phyloP scores from a whole-genome alignment of 2,888 invertebrate genomes.

The Athrips mouffetella region DNA sequence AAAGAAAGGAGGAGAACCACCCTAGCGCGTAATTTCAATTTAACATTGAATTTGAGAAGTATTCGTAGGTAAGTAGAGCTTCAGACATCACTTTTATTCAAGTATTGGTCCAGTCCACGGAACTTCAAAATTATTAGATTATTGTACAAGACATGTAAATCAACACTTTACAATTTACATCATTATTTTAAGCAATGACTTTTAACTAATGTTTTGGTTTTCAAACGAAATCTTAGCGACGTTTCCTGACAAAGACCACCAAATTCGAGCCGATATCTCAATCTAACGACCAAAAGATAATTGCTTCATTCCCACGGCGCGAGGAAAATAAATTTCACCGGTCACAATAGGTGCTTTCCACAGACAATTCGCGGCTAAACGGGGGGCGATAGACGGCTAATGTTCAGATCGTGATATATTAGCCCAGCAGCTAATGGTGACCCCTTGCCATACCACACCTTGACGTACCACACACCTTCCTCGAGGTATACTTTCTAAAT shows the following conservation, averaged over 20 bases:
- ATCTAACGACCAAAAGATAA: conserved; percentile 50
- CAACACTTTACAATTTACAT: too few relatives aligned
- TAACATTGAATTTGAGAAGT: conserved; percentile 76
- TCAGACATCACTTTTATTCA: conserved; percentile 65
- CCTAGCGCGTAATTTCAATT: conserved; percentile 76
- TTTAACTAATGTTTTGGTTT: neutral
- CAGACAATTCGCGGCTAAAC: conserved; percentile 59
- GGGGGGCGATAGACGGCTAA: conserved; percentile 59
- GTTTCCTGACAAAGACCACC: conserved; percentile 41
- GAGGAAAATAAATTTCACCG: conserved; percentile 62
- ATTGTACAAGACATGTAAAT: neutral
- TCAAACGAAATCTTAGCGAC: conserved; percentile 5
- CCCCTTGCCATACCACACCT: conserved; percentile 49
- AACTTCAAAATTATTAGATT: conserved; percentile 29
- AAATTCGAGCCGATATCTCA: conserved; percentile 53
- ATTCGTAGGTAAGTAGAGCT: conserved; percentile 64
- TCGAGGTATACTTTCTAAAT: conserved; percentile 45
- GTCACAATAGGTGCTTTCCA: conserved; percentile 64
- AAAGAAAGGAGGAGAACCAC: conserved; percentile 68
- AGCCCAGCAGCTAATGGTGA: conserved; percentile 53
- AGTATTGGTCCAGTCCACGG: conserved; percentile 51
- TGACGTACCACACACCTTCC: conserved; percentile 13
- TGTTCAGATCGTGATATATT: conserved; percentile 64
- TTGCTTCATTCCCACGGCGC: conserved; percentile 63
- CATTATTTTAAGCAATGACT: too few relatives aligned